These are phyloP conservation scores for Pyrocephalus nanus DNA, from an alignment of 2,797 vertebrate species.

Conservation along the genomic window DNA sequence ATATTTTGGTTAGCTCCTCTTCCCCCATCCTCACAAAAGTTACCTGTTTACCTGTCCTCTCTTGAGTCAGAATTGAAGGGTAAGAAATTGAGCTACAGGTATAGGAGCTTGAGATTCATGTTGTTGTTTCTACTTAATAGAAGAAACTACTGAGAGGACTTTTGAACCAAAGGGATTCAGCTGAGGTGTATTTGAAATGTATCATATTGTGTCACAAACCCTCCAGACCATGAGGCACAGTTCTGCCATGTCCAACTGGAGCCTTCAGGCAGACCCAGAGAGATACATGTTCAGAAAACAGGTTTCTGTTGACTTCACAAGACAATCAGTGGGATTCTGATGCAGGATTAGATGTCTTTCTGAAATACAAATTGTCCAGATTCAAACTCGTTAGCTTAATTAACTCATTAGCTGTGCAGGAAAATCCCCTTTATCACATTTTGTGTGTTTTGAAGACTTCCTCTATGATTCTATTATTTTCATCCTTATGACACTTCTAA, in stretches of 20 bases:
- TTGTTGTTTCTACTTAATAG: background rate
- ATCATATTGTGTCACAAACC: fast-evolving
- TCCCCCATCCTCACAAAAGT: background rate
- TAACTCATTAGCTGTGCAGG: background rate
- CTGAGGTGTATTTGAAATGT: background rate
- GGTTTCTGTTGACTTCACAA: background rate
- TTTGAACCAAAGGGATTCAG: background rate
- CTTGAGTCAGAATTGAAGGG: background rate
- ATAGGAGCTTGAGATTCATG: background rate
- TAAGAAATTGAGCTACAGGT: background rate
- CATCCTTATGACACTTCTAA: background rate
- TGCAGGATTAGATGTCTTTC: background rate
- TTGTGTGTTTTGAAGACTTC: background rate
- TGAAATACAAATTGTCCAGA: background rate
- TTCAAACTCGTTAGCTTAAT: background rate
- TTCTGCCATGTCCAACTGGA: background rate
- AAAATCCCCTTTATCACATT: background rate
- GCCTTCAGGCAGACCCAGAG: background rate
- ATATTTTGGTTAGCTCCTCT: background rate
- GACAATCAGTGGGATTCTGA: background rate
- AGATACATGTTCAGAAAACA: background rate
- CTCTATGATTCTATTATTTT: background rate
- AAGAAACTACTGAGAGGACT: background rate
- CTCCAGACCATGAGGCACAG: background rate
- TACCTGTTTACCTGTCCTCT: background rate